Percentiles rank a stretch among this genome's conserved stretches.
Conservation (phyloP, 1,140 invertebrate species). For the Zaprionus kolodkinae region DNA sequence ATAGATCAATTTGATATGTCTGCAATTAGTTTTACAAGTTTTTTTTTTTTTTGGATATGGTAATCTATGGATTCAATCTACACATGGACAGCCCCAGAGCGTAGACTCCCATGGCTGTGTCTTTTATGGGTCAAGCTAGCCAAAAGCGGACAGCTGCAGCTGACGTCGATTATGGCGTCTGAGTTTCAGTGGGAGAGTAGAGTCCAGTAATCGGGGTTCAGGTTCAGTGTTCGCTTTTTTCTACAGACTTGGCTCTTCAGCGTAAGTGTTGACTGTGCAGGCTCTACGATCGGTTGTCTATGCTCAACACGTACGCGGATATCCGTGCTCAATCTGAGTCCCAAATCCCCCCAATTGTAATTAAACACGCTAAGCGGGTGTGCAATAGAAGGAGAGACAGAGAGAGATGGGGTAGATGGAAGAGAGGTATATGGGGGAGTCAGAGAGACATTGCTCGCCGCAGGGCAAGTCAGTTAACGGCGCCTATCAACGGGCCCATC, state of each 20-base stretch:
- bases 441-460: conserved; percentile 45
- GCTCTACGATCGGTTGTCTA: conserved; percentile 31
- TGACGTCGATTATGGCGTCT: conserved; percentile 38
- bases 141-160: conserved; percentile 48
- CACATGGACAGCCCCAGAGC: not conserved
- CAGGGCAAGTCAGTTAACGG: conserved; percentile 58
- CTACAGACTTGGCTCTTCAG: not conserved
- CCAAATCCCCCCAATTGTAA: conserved; percentile 59
- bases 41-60: not conserved
- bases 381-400: conserved; percentile 11
- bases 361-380: conserved; percentile 50
- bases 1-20: not conserved
- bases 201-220: conserved; percentile 10
- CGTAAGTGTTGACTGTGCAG: conserved; percentile 17
- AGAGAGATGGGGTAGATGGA: not conserved
- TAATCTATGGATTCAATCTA: not conserved
- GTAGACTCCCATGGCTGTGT: not conserved
- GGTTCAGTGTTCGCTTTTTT: conserved; percentile 5
- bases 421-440: not conserved
- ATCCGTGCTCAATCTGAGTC: conserved; percentile 74
- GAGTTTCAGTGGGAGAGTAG: conserved; percentile 2
- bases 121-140: conserved; percentile 65
- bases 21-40: not conserved
- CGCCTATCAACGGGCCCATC: conserved; percentile 72
- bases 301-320: conserved; percentile 76